A percentile compares a stretch with the other conserved stretches of the same genome.
Conservation (phyloP, 2,113 vertebrate genomes). For the Percopsis transmontana region DNA sequence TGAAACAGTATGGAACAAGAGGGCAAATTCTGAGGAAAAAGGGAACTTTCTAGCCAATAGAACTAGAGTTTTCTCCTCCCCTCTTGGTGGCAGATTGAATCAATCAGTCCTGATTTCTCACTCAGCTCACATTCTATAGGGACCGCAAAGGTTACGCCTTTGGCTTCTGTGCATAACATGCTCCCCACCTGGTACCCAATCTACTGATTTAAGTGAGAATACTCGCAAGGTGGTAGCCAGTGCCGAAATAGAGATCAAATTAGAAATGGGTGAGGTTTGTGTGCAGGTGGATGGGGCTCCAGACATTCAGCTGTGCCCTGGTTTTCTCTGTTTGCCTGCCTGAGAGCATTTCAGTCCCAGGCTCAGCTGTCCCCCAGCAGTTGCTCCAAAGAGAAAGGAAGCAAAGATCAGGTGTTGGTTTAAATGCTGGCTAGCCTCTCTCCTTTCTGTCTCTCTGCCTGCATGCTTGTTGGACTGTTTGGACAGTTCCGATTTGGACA, state of each 20-base stretch:
- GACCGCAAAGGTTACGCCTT: background rate
- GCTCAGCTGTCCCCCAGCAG: conserved; percentile 4
- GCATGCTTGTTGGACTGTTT: conserved; percentile 8
- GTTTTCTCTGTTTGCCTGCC: conserved; percentile 33
- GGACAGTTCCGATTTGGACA: background rate
- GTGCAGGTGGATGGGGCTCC: background rate
- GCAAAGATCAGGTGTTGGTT: conserved; percentile 47
- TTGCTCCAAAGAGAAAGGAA: conserved; percentile 25
- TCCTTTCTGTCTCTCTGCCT: conserved; percentile 2
- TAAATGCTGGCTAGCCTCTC: background rate
- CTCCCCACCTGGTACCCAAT: background rate
- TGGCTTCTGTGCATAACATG: background rate
- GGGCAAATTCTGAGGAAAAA: background rate
- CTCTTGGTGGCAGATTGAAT: background rate
- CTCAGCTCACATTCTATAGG: background rate
- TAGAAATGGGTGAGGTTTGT: background rate
- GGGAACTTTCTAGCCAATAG: background rate
- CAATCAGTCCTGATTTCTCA: background rate
- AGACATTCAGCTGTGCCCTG: conserved; percentile 11
- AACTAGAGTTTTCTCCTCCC: background rate
- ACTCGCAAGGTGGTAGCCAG: background rate
- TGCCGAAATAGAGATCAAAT: background rate
- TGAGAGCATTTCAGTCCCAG: conserved; percentile 8
- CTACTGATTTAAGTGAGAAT: background rate
- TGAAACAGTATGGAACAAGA: background rate